Evolutionary conservation across 2,113 vertebrate species (phyloP), one percentile per base, ranked within the genome.

Genomic region (Cephalopterus ornatus): DNA sequence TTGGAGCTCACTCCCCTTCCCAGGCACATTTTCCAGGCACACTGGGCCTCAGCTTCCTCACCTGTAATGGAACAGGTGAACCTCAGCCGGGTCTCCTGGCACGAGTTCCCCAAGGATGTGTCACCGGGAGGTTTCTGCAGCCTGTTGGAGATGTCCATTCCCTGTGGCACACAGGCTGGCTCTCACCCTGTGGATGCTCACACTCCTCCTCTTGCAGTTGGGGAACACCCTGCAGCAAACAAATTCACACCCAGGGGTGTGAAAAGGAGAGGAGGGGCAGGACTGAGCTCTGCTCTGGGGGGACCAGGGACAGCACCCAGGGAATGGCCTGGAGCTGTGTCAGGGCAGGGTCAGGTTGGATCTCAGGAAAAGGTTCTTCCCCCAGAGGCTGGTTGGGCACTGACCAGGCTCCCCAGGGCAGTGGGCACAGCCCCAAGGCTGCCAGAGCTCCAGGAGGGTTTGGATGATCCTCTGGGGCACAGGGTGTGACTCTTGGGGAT

Each of bases 1-100:
- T 86, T 1, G 7, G 83, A 52, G 27, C 8, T 4, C 28, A 19
- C n/a, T 85, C 46, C 75, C 76, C 63, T 49, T 55, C 63, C n/a
- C 73, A 55, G 35, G 13, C 47, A 2, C 70, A 26, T 37, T 87
- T 73, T 88, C 84, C 22, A 30, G 52, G 59, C 86, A 81, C 10
- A 32, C 92, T 44, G 12, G 27, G 74, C 70, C 87, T 65, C 59
- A 7, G 21, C 79, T 94, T 75, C 88, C 95, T 89, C 91, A 87
- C 72, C 93, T 78, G 72, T 24, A 59, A 83, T 28, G 85, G 90
- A 88, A 26, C 37, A 92, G 93, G 83, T 74, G 93, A 85, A 85
- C 63, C 77, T n/a, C 68, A 61, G 76, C 61, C 1, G 0, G n/a
- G 46, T 82, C 83, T 66, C 80, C 56, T 11, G 82, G 87, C 67